Base-by-base conservation (phyloP, 2,113 vertebrate genomes). In the Thryonomys swinderianus region DNA sequence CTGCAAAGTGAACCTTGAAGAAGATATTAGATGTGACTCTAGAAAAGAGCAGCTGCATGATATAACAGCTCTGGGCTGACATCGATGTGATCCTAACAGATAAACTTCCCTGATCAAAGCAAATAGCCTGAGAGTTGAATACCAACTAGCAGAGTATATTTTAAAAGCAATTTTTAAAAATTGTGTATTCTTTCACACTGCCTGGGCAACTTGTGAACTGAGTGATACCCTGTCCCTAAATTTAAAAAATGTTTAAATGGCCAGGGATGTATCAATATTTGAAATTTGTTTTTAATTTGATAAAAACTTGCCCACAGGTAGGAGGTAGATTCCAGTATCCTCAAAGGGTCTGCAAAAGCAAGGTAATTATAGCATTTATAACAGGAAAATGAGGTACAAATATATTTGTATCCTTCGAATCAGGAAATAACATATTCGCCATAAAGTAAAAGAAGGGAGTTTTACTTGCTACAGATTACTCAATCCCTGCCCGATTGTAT, bases 281-380 rank as follows among this genome's bases (percentile, higher is more conserved):
- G 42, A 27, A 42, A 37, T 12, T 55, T 55, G 5, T 57, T 57
- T 57, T 57, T 18, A 57, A 55, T 25, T 7, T 91, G 48, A 74
- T 88, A 11, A 51, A 90, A 95, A 85, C n/a, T 45, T 57, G 30
- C 18, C 73, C 7, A 25, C 20, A 37, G 3, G 73, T 71, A 45
- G 73, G 73, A 66, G 79, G 85, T 90, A 83, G 83, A 93, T 88
- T 90, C 16, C 2, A 6, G 45, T 83, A 85, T 55, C n/a, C 0
- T 86, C 51, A 69, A 57, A 93, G 62, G 40, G 59, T 84, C 78
- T 59, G 55, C 71, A 78, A 87, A 94, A 80, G 87, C 48, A 76
- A 91, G 86, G 64, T 76, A 94, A 95, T 94, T 73, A 78, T 6
- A 71, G 18, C 25, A 91, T 64, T 94, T 73, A 91, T 71, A 83